A percentile compares a stretch with the other conserved stretches of the same genome.
These are phyloP conservation scores for Epinephelus cyanopodus DNA, from an alignment of 2,113 vertebrate genomes.

Conservation along the genomic window DNA sequence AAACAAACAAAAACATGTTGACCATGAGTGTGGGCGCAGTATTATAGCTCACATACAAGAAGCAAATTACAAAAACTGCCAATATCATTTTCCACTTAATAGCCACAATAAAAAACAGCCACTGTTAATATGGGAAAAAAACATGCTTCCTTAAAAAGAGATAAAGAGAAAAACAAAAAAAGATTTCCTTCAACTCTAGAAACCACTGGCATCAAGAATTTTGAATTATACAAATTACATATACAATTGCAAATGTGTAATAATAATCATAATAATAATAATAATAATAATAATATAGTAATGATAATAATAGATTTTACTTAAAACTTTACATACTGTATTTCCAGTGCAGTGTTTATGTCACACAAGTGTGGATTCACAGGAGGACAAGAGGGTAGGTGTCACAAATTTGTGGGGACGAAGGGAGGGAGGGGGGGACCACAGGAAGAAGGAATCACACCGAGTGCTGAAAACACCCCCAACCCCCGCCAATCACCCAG, in stretches of 20 bases:
- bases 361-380: constrained; percentile 76
- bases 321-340: constrained; percentile 82
- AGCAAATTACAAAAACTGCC: constrained; percentile 81
- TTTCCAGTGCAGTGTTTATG: constrained; percentile 80
- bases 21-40: constrained; percentile 57
- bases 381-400: constrained; percentile 47
- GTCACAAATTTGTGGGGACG: constrained; percentile 39
- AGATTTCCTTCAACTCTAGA: constrained; percentile 70
- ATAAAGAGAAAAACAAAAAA: constrained; percentile 57
- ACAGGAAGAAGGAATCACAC: constrained; percentile 51
- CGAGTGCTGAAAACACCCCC: constrained; percentile 19
- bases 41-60: constrained; percentile 69
- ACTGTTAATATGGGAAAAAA: constrained; percentile 76
- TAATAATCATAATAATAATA: constrained; percentile 70
- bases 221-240: constrained; percentile 84
- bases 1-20: constrained; percentile 22
- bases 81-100: constrained; percentile 75
- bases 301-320: constrained; percentile 75
- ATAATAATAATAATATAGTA: constrained; percentile 64
- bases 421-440: constrained; percentile 22
- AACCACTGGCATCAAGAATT: constrained; percentile 82
- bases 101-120: constrained; percentile 84
- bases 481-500: constrained; percentile 27
- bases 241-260: constrained; percentile 81
- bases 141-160: constrained; percentile 85